Base-by-base conservation (phyloP, 2,888 invertebrate genomes). In the Lymantria monacha region DNA sequence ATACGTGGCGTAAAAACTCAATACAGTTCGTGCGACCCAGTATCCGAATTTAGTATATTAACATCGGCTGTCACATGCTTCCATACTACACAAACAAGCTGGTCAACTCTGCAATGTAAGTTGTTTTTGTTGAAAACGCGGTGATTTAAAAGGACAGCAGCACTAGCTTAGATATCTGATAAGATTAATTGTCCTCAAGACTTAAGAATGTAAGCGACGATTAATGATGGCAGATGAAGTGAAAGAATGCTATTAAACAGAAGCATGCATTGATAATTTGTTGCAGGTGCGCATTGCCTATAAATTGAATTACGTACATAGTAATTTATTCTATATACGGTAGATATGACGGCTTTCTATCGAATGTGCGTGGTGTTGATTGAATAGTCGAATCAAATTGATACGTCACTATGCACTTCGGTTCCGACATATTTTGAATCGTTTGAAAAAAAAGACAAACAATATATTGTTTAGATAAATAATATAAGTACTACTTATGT, bases 271-370 rank as follows among this genome's bases (percentile, higher is more conserved):
- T 63, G 53, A 57, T 59, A 63, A 70, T 66, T 65, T 53, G 58
- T 54, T 59, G 62, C 68, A 72, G 65, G 65, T 69, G 71, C 59
- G 61, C 67, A 69, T 72, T 63, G 60, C 53, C 58, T 58, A 61
- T 69, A 68, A 66, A 66, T 71, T 62, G 63, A 66, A 57, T 66
- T 61, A 58, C 49, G 48, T 51, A 53, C 45, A 51, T 41, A 49
- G 31, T 57, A 49, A 55, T 63, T 46, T 59, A 62, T 59, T 57
- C 54, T 53, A 49, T 42, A 49, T 56, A 53, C 47, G 15, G 42
- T 51, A 56, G 55, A 58, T 48, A 57, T 57, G 61, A 55, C 42
- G 11, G 42, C 53, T 59, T 61, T 57, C 55, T 55, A 62, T 50
- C 42, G 52, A 47, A 37, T 41, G 38, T 11, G 9, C 13, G 30